phyloP scores from a whole-genome alignment of 2,797 vertebrate species.

The Phalloptychus januarius region DNA sequence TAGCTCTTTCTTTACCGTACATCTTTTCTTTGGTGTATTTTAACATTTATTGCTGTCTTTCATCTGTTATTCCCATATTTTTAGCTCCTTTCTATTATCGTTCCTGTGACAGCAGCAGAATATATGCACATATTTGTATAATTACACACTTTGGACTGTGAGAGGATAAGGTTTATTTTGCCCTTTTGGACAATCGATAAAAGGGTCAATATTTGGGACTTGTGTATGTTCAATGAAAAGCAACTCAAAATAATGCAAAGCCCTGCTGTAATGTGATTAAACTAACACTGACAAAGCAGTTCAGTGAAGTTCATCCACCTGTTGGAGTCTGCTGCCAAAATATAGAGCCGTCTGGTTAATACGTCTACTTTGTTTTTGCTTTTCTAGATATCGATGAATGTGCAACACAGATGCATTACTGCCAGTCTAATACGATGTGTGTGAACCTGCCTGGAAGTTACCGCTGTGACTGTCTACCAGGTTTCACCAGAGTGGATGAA shows the following conservation, averaged over 20 bases:
- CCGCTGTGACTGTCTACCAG: conserved; percentile 90
- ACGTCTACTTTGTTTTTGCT: conserved; percentile 53
- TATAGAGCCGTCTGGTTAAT: conserved; percentile 4
- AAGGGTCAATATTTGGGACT: not conserved
- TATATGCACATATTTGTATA: not conserved
- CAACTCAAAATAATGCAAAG: conserved; percentile 5
- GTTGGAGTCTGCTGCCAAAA: conserved; percentile 1
- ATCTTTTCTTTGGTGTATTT: not conserved
- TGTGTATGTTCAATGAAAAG: not conserved
- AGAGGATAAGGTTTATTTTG: not conserved
- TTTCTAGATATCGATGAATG: conserved; percentile 94
- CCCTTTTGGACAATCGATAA: not conserved
- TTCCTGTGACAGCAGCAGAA: not conserved
- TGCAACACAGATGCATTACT: conserved; percentile 93
- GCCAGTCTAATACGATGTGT: conserved; percentile 92
- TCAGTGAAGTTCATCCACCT: not conserved
- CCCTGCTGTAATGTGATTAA: conserved; percentile 14
- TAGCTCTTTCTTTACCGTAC: not conserved
- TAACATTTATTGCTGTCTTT: not conserved
- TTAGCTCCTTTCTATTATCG: not conserved
- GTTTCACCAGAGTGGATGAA: conserved; percentile 91
- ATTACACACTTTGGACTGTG: not conserved
- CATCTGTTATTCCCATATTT: not conserved
- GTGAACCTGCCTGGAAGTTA: conserved; percentile 91
- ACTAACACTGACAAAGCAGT: not conserved